Evolutionary conservation across 2,113 vertebrate genomes (phyloP), one percentile per base, ranked within the genome.

Genomic region (Herpetotheres cachinnans): DNA sequence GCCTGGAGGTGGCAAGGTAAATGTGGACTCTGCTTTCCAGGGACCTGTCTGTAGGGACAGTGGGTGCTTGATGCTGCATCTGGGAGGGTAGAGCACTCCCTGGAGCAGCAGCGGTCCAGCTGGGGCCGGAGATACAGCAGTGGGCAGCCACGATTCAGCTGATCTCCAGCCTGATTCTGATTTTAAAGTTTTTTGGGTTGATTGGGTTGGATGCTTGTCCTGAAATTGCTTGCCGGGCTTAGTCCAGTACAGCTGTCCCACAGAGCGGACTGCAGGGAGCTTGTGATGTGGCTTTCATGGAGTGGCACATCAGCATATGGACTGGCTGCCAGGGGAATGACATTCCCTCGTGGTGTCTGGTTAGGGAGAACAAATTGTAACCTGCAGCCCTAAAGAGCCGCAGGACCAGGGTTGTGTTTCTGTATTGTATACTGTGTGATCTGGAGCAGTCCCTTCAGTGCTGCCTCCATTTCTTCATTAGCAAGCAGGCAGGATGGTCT

Each of bases 1-100:
- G 97, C 99, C 99, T 0, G 99, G 99, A 93, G 99, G 99, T 1
- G 99, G 99, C 77, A 99, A 99, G 99, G 99, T 99, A 98, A 97
- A 65, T 17, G 20, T 3, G 2, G 13, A 1, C 2, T 78, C 42
- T 49, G 71, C 81, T 67, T 16, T 14, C 54, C 71, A 47, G 47
- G 73, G 55, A 13, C 3, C 47, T 38, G 38, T 1, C 30, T 7
- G 26, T 0, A 44, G 86, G 71, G 56, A 5, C 19, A 6, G 34
- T 0, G 11, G 38, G 69, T 11, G 63, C 86, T 61, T 46, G 69
- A 2, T 0, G 2, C 44, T 36, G 29, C 9, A 0, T 2, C 17
- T 2, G 34, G 79, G 67, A 2, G 17, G 36, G 54, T 47, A 38
- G 25, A 73, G 36, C 10, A 10, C 29, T 40, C 44, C 82, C 59